Evolutionary conservation across 1,140 invertebrate genomes (phyloP).

Genomic region (Cydia pomonella): DNA sequence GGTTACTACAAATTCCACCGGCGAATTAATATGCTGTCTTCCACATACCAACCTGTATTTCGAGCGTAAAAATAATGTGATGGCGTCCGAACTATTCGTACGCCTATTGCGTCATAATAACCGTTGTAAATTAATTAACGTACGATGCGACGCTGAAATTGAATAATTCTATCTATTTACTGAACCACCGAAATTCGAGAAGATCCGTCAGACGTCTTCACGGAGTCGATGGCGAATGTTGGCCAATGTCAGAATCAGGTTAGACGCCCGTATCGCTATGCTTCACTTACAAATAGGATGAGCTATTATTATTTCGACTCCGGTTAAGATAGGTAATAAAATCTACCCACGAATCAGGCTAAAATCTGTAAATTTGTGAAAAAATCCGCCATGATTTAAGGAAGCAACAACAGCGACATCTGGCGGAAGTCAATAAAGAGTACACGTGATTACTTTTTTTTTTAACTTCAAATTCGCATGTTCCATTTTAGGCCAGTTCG

Average conservation of each 20-base stretch:
- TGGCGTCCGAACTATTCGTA: constrained; percentile 51
- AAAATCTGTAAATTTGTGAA: constrained; percentile 67
- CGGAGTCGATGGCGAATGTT: constrained; percentile 36
- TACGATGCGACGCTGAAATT: constrained; percentile 61
- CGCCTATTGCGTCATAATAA: constrained; percentile 69
- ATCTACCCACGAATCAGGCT: constrained; percentile 75
- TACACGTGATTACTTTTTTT: constrained; percentile 74
- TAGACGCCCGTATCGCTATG: constrained; percentile 53
- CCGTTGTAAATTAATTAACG: constrained; percentile 58
- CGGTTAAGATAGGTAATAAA: constrained; percentile 57
- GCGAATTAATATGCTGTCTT: constrained; percentile 36
- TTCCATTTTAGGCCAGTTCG: constrained; percentile 63
- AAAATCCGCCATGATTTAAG: constrained; percentile 77
- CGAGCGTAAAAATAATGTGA: constrained; percentile 48
- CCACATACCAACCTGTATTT: constrained; percentile 59
- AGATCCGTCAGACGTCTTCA: constrained; percentile 54
- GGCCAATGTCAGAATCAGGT: constrained; percentile 36
- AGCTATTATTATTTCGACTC: constrained; percentile 65
- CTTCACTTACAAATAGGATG: constrained; percentile 56
- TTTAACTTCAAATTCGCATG: constrained; percentile 60
- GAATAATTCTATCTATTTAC: constrained; percentile 55
- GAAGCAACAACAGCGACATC: constrained; percentile 69
- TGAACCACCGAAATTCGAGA: constrained; percentile 67
- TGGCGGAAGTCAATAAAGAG: constrained; percentile 53
- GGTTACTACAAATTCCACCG: constrained; percentile 36